phyloP scores from a whole-genome alignment of 2,797 vertebrate species.

The Scarus forsteni region DNA sequence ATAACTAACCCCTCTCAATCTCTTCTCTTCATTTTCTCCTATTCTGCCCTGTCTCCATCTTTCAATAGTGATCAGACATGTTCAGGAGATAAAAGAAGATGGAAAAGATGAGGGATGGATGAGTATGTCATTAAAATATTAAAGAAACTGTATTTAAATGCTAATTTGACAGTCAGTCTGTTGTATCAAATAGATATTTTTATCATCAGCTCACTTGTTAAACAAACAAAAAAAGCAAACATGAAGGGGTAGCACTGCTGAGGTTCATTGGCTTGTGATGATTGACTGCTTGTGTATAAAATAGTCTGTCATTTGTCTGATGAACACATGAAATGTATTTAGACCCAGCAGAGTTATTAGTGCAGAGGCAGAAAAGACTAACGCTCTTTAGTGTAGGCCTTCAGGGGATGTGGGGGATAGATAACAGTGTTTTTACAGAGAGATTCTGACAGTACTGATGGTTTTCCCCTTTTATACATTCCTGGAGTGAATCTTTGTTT shows the following conservation, averaged over 20 bases:
- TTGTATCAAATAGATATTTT: slow-evolving; percentile 34
- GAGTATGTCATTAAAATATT: slow-evolving; percentile 70
- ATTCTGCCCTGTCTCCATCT: slow-evolving; percentile 76
- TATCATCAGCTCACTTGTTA: too few species aligned
- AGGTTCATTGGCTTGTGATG: slow-evolving; percentile 25
- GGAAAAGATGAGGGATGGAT: slow-evolving; percentile 74
- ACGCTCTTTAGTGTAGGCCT: slow-evolving; percentile 1
- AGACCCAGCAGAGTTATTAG: slow-evolving; percentile 7
- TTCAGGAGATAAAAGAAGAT: slow-evolving; percentile 75
- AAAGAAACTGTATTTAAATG: slow-evolving; percentile 52
- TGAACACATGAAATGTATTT: slow-evolving; percentile 17
- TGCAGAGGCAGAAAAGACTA: slow-evolving; percentile 4
- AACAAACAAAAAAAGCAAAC: slow-evolving; percentile 16
- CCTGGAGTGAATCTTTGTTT: neutral
- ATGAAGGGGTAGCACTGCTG: slow-evolving; percentile 8
- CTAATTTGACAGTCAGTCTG: slow-evolving; percentile 40
- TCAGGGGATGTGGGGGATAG: neutral
- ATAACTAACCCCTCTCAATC: slow-evolving; percentile 70
- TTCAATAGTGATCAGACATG: slow-evolving; percentile 79
- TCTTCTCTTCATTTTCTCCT: slow-evolving; percentile 70
- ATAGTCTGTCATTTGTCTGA: slow-evolving; percentile 15
- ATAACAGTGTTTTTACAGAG: slow-evolving; percentile 9
- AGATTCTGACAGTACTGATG: neutral
- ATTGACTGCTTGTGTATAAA: slow-evolving; percentile 22
- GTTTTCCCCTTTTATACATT: neutral